Evolutionary conservation across 2,888 invertebrate species (phyloP).

Genomic region (Scaptomyza tumidula): DNA sequence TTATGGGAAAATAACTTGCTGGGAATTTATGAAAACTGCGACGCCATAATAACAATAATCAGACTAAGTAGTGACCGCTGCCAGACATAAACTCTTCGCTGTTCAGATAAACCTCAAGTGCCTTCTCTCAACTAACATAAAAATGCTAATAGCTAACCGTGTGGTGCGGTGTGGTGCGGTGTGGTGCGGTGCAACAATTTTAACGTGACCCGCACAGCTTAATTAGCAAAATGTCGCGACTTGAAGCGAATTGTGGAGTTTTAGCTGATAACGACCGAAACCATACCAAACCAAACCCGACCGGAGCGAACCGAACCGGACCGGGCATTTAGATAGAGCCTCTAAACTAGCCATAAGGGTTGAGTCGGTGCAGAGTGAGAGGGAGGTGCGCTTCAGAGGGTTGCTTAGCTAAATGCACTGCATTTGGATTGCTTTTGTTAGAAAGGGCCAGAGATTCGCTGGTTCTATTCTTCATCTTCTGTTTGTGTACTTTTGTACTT

Average conservation of each 20-base stretch:
- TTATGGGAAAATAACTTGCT: constrained; percentile 80
- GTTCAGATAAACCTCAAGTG: constrained; percentile 70
- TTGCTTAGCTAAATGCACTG: constrained; percentile 23
- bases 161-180: constrained; percentile 6
- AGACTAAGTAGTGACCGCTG: constrained; percentile 81
- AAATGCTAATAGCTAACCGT: constrained; percentile 65
- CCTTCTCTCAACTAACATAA: constrained; percentile 48
- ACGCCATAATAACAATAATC: constrained; percentile 81
- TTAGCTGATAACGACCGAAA: constrained; percentile 34
- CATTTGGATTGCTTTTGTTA: constrained; percentile 13
- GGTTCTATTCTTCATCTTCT: constrained; percentile 22
- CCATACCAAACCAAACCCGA: constrained; percentile 17
- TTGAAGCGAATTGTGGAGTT: not conserved
- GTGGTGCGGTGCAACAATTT: constrained; percentile 36
- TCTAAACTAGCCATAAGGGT: constrained; percentile 20
- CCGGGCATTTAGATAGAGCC: constrained; percentile 63
- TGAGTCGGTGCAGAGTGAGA: constrained; percentile 4
- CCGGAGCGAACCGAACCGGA: constrained; percentile 10
- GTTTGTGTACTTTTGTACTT: not conserved
- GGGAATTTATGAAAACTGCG: constrained; percentile 80
- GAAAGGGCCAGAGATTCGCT: constrained; percentile 3
- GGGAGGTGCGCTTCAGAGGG: constrained; percentile 8
- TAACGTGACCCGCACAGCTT: constrained; percentile 69
- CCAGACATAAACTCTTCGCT: constrained; percentile 76
- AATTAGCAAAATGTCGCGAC: constrained; percentile 75